Conservation (phyloP, 2,888 invertebrate species). For the Drosophila neotestacea region DNA sequence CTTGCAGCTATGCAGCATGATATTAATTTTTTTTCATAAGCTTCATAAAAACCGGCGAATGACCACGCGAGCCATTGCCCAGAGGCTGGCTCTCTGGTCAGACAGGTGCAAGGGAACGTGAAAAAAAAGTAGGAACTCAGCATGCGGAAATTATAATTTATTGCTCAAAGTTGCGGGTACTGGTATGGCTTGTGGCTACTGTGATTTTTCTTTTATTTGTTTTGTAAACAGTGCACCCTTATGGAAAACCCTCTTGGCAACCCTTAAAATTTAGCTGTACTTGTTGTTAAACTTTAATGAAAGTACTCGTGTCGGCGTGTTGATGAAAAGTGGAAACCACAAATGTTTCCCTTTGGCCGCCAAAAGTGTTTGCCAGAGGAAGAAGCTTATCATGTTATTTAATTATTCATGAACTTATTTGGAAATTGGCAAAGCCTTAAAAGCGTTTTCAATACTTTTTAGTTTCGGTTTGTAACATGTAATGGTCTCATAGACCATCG, state of each 20-base stretch:
- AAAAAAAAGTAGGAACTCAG: constrained; percentile 31
- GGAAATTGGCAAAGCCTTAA: not conserved
- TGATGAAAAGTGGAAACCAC: constrained; percentile 25
- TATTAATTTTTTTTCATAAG: constrained; percentile 45
- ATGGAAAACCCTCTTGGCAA: constrained; percentile 1
- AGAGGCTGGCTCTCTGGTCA: constrained; percentile 20
- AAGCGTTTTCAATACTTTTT: not conserved
- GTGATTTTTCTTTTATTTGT: constrained; percentile 31
- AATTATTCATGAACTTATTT: constrained; percentile 31
- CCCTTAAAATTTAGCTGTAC: constrained; percentile 33
- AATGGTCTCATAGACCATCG: not conserved
- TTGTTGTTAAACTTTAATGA: constrained; percentile 45
- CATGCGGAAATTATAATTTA: constrained; percentile 79
- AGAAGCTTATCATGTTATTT: constrained; percentile 25
- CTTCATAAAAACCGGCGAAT: constrained; percentile 56
- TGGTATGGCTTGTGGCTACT: constrained; percentile 27
- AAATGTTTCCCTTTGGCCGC: constrained; percentile 25
- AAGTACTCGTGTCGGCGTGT: constrained; percentile 16
- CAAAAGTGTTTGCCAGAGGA: constrained; percentile 10
- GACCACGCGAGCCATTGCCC: constrained; percentile 53
- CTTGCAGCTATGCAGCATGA: constrained; percentile 74
- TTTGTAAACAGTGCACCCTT: not conserved
- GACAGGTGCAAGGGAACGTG: constrained; percentile 15
- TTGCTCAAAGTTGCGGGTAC: constrained; percentile 73
- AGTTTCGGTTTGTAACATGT: not conserved